Percentiles rank a stretch among this genome's conserved stretches.
Conservation (phyloP, 53 echinoderm and acorn worm species). For the Echinometra lucunter region DNA sequence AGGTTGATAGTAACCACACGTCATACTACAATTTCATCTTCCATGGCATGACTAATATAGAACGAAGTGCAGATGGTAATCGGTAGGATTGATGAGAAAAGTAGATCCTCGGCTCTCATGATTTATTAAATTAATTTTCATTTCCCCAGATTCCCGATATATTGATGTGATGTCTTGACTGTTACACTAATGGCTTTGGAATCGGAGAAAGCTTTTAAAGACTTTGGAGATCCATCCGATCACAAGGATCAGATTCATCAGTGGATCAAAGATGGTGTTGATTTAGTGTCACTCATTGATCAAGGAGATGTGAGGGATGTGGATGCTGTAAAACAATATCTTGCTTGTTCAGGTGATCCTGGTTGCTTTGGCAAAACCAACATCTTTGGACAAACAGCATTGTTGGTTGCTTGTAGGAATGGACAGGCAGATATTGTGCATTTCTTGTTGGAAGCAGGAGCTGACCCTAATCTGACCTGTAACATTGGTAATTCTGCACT, state of each 20-base stretch:
- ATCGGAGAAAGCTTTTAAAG: not conserved
- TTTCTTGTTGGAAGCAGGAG: conserved; percentile 2
- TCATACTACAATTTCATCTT: too few species aligned
- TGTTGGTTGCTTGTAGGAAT: conserved; percentile 8
- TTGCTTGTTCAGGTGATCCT: not conserved
- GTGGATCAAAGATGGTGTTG: conserved; percentile 42
- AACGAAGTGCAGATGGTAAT: too few species aligned
- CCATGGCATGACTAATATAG: too few species aligned
- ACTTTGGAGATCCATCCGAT: not conserved
- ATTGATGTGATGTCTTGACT: not conserved
- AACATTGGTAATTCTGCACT: not conserved
- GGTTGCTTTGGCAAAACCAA: not conserved
- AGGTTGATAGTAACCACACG: too few species aligned
- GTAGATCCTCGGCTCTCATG: too few species aligned
- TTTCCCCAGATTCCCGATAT: not conserved
- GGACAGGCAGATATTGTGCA: not conserved
- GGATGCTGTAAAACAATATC: not conserved
- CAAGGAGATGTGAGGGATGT: conserved; percentile 10
- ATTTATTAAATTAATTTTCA: not conserved
- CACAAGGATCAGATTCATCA: not conserved
- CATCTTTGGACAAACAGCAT: not conserved
- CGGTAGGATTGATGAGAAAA: too few species aligned
- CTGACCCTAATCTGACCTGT: not conserved
- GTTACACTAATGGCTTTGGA: not conserved
- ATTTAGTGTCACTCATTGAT: conserved; percentile 14